Evolutionary conservation across 2,888 invertebrate genomes (phyloP), one percentile per base, ranked within the genome.

Genomic region (Sesia apiformis): DNA sequence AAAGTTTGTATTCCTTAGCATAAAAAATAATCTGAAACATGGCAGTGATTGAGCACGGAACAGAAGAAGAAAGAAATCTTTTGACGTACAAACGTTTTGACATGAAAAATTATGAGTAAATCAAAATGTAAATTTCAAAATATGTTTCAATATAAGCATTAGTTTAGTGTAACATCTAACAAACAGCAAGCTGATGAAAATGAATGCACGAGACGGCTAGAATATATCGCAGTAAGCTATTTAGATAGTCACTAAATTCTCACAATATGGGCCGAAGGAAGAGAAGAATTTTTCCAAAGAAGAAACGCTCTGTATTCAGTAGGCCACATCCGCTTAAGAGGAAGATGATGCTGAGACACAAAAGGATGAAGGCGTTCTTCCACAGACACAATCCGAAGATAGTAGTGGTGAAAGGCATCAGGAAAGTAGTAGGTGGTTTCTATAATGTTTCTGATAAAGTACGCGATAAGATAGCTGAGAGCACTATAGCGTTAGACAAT

Each of bases 361-460:
- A 73, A 49, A 72, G 70, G 55, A 70, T 83, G 67, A 83, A 74
- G 41, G 77, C 77, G 0, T 83, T 80, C 57, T 70, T 83, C 53
- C 75, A 79, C 58, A 78, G 65, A 4, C 79, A 81, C 54, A 78
- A 71, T 42, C 82, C 81, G 0, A 70, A 67, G 49, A 57, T 68
- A 38, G 69, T 62, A 8, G 63, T 83, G 7, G 58, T 66, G 4
- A 70, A 58, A 43, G 74, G 76, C 0, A 58, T 84, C 23, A 72
- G 73, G 23, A 82, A 66, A 60, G 60, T 83, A 54, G 78, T 83
- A 0, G 78, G 78, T 3, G 69, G 76, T 0, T 71, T 82, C 4
- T 81, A 82, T 59, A 77, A 66, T 7, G 78, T 81, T 3, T 80
- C 82, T 0, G 81, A 84, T 54, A 79, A 65, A 64, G 74, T 84